phyloP scores from a whole-genome alignment of 2,113 vertebrate species.

The Melanotaenia duboulayi region DNA sequence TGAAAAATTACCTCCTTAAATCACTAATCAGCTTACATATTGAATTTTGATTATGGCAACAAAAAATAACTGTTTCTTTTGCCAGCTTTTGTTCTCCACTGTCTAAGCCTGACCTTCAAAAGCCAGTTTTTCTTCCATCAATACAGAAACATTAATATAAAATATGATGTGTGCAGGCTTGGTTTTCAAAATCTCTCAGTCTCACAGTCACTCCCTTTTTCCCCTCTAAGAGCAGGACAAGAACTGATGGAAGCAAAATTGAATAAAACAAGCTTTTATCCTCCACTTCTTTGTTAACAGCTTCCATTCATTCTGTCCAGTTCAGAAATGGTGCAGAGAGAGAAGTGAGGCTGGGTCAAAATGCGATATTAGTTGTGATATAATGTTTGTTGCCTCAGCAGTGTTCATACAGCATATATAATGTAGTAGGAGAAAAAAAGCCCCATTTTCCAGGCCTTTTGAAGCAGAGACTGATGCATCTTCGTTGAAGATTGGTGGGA shows the following conservation, averaged over 20 bases:
- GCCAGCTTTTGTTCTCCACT: neutral
- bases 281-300: neutral
- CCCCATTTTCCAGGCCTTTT: too few species aligned
- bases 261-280: constrained; percentile 46
- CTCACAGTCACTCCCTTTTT: constrained; percentile 7
- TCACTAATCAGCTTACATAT: neutral
- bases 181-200: neutral
- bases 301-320: neutral
- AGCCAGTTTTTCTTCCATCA: neutral
- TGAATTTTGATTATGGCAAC: neutral
- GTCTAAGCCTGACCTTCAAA: neutral
- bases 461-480: too few species aligned
- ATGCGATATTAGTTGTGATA: neutral
- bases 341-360: neutral
- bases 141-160: constrained; percentile 5
- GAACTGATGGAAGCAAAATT: constrained; percentile 35
- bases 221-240: constrained; percentile 1
- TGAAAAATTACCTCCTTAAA: neutral
- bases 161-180: neutral
- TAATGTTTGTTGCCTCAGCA: neutral
- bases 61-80: neutral
- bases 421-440: too few species aligned
- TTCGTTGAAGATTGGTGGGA: too few species aligned
- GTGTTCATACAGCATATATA: too few species aligned
- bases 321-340: neutral